Evolutionary conservation across 2,888 invertebrate species (phyloP).

Genomic region (Eristalis tenax): DNA sequence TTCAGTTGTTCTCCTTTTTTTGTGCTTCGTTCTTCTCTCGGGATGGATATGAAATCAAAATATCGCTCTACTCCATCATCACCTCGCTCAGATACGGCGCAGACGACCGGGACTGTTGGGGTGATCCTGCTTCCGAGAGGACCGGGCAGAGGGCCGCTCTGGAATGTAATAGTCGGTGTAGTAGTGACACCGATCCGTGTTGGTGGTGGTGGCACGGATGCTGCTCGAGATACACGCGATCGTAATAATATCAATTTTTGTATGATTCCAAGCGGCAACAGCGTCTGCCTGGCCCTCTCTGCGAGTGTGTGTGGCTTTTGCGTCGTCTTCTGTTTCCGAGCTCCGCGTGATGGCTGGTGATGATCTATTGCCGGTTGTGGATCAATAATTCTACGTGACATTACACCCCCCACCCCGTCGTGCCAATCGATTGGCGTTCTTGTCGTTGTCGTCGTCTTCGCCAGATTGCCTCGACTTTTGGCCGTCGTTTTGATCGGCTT

Average conservation of each 20-base stretch:
- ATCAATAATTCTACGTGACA: constrained; percentile 71
- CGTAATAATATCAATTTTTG: constrained; percentile 67
- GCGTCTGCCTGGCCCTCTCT: constrained; percentile 35
- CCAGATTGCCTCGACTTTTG: neutral
- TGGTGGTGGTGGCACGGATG: constrained; percentile 31
- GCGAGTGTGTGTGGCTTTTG: neutral
- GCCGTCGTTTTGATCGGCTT: neutral
- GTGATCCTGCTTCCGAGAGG: constrained; percentile 26
- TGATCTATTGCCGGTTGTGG: constrained; percentile 65
- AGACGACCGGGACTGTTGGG: no score
- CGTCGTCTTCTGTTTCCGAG: neutral
- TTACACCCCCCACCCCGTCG: constrained; percentile 2
- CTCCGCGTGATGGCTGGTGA: constrained; percentile 40
- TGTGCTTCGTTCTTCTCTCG: neutral
- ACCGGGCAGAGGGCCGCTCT: neutral
- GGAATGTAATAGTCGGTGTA: constrained; percentile 45
- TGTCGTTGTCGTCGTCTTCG: neutral
- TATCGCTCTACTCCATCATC: constrained; percentile 53
- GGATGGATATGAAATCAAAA: constrained; percentile 49
- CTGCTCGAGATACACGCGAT: constrained; percentile 32
- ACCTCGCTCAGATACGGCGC: no score
- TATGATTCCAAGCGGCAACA: constrained; percentile 48
- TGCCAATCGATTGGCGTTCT: neutral
- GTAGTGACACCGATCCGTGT: constrained; percentile 15
- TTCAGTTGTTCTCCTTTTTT: neutral